Evolutionary conservation across 2,797 vertebrate genomes (phyloP).

Genomic region (Discoglossus pictus): DNA sequence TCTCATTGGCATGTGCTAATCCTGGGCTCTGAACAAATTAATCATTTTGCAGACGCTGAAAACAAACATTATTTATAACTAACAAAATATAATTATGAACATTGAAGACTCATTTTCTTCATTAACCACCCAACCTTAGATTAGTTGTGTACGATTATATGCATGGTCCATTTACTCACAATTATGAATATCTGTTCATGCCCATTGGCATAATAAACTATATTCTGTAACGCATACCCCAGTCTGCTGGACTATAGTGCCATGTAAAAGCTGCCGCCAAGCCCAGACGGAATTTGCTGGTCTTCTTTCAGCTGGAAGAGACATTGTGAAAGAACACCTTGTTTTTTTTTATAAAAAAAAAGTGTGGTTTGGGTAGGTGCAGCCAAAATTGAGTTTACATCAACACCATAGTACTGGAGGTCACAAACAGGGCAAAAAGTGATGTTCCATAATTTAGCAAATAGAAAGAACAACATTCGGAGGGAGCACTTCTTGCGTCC

Average conservation of each 20-base stretch:
- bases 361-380: constrained; percentile 36
- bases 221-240: constrained; percentile 23
- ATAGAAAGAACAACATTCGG: constrained; percentile 43
- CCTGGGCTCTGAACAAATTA: too few species aligned
- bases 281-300: constrained; percentile 41
- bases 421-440: constrained; percentile 47
- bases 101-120: too few species aligned
- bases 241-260: constrained; percentile 30
- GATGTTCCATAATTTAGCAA: constrained; percentile 49
- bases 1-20: too few species aligned
- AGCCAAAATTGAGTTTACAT: constrained; percentile 48
- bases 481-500: constrained; percentile 28
- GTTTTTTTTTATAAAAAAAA: constrained; percentile 30
- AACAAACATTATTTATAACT: too few species aligned
- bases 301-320: constrained; percentile 39
- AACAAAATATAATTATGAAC: too few species aligned
- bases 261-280: constrained; percentile 34
- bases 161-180: too few species aligned
- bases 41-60: too few species aligned
- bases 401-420: constrained; percentile 42
- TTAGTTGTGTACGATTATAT: too few species aligned
- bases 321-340: constrained; percentile 51
- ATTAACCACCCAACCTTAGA: too few species aligned
- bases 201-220: constrained; percentile 17
- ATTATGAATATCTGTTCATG: constrained; percentile 27